These are phyloP conservation scores for Callipepla californica DNA, from an alignment of 2,113 vertebrate species.

Conservation along the genomic window DNA sequence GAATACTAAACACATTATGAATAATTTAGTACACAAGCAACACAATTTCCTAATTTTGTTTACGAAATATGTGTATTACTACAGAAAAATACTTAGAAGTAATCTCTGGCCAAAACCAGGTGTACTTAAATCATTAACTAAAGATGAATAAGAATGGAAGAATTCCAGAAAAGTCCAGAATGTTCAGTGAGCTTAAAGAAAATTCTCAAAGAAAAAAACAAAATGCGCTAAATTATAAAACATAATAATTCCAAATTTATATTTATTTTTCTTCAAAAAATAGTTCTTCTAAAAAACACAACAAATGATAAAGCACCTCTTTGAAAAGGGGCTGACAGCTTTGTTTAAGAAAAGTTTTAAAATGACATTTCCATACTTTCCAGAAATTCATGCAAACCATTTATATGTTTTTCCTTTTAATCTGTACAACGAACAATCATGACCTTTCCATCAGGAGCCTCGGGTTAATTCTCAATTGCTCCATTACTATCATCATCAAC, in stretches of 20 bases:
- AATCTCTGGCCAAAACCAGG: not conserved
- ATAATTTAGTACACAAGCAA: slow-evolving; percentile 1
- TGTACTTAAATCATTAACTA: not conserved
- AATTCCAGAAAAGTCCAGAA: not conserved
- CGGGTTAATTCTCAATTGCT: not conserved
- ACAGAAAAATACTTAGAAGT: not conserved
- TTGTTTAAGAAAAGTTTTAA: not conserved
- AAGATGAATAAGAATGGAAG: not conserved
- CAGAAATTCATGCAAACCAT: not conserved
- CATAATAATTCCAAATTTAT: not conserved
- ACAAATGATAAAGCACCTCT: not conserved
- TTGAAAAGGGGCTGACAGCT: not conserved
- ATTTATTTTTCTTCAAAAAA: not conserved
- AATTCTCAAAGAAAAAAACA: not conserved
- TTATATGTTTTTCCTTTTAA: not conserved
- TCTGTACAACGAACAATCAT: not conserved
- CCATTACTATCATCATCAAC: not conserved
- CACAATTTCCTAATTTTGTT: slow-evolving; percentile 10
- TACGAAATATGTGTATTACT: not conserved
- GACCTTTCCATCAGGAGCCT: not conserved
- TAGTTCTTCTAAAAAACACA: not conserved
- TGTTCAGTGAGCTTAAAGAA: not conserved
- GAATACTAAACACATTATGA: not conserved
- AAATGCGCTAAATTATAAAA: not conserved
- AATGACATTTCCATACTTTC: not conserved